Base-by-base conservation (phyloP, 2,113 vertebrate genomes). In the Lonchura striata region DNA sequence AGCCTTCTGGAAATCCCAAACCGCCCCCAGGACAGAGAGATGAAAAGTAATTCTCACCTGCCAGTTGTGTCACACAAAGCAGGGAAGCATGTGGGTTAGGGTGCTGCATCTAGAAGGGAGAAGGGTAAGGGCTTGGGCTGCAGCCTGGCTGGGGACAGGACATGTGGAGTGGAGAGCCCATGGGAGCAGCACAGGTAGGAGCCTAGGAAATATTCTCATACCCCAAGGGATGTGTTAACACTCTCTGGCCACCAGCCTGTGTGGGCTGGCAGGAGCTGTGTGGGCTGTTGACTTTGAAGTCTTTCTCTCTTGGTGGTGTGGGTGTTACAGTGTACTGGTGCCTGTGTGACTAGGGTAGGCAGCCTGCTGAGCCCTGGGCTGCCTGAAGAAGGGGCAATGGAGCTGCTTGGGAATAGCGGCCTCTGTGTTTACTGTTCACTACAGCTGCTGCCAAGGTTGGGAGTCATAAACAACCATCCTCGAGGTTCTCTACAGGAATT, bases 101-200 rank as follows among this genome's bases (percentile, higher is more conserved):
- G 10, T 42, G 80, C 22, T 52, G 71, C 30, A 9, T 22, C 24
- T 1, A 3, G 60, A 27, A 47, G 57, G 44, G 53, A 25, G n/a
- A 42, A 59, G 25, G 31, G 42, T 30, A 28, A 28, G n/a, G 47
- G 37, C 30, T 31, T 41, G n/a, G 39, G 72, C 42, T 53, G 64
- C 17, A 50, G 39, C 14, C 1, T 33, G 37, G 52, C 21, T 13
- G 4, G 56, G 47, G 30, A 10, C n/a, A 10, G 53, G 25, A 17
- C 0, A 4, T 4, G 22, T 22, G 70, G 37, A 65, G 31, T 6
- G 41, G 59, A 49, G 64, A 49, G 42, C 31, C 50, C 11, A 8
- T 44, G 78, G 46, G 15, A 53, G n/a, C 0, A 0, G 28, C 1
- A 1, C n/a, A 20, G 12, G 16, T 31, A 6, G n/a, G 46, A 74